Evolutionary conservation across 2,113 vertebrate species (phyloP), one percentile per base, ranked within the genome.

Genomic region (Octodon degus): DNA sequence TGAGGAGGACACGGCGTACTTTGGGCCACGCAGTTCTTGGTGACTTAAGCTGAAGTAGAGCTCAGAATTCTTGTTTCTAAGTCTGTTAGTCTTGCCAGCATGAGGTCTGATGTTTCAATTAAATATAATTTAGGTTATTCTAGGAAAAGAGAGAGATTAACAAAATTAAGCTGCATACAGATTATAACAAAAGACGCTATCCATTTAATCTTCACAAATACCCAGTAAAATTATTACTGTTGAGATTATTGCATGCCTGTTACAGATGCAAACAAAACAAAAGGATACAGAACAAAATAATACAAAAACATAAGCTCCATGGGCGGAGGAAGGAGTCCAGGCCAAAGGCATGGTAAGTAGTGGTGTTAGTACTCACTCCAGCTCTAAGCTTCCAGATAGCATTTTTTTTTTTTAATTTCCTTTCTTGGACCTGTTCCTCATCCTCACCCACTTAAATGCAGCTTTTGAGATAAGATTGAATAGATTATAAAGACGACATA

Each of bases 401-500:
- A 96, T 80, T 68, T 58, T 83, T 43, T 22, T 84, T 83, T 37
- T 16, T 17, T 5, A 58, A 82, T 87, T 91, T 65, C 63, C 17
- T 80, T 92, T 13, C 58, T 80, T 77, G 12, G 47, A 55, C 7
- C 20, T 70, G 77, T 81, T 53, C 19, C 9, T 60, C 9, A 37
- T 12, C 16, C 30, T 68, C 19, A 4, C 32, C 12, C 13, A 67
- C 80, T 97, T 91, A 84, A 89, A 58, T 32, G 40, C 82, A 63
- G 3, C 20, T 88, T 55, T 96, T 70, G 30, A 63, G 1, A 19
- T 89, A 86, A 90, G n/a, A 67, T 60, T 8, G 92, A 90, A 82
- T 90, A 27, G 88, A 76, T 84, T 76, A 77, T 17, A 89, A 95
- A 96, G 90, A 58, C 24, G 87, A n/a, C 37, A 65, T n/a, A 40